Evolutionary conservation across 2,113 vertebrate species (phyloP).

Genomic region (Prunella himalayana): DNA sequence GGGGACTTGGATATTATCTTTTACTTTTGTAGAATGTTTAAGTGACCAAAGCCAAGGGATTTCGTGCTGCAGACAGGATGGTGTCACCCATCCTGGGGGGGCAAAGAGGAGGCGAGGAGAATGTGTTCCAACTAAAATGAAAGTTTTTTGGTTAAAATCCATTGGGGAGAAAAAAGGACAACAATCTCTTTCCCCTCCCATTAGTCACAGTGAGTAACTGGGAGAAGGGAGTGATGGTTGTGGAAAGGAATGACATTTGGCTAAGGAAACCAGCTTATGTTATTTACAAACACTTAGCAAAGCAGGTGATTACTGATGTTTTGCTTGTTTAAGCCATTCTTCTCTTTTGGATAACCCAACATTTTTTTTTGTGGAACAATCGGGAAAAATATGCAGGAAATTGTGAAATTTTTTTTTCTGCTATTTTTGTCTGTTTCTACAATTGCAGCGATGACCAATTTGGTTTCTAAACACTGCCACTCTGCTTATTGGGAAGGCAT

Average conservation of each 20-base stretch:
- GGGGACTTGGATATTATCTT: not conserved
- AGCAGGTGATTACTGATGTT: conserved; percentile 49
- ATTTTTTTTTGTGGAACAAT: not conserved
- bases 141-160: not conserved
- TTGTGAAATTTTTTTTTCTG: conserved; percentile 10
- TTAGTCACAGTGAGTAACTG: conserved; percentile 49
- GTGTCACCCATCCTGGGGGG: not conserved
- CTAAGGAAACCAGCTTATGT: not conserved
- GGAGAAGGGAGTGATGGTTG: conserved; percentile 22
- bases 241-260: conserved; percentile 39
- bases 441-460: not conserved
- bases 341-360: conserved; percentile 22
- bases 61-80: not conserved
- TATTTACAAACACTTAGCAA: conserved; percentile 45
- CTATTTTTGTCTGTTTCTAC: conserved; percentile 33
- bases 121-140: not conserved
- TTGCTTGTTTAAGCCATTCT: conserved; percentile 42
- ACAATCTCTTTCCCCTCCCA: not conserved
- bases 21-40: not conserved
- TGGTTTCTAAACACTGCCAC: conserved; percentile 25
- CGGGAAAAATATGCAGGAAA: conserved; percentile 37
- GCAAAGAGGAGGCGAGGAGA: not conserved
- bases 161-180: not conserved
- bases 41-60: not conserved
- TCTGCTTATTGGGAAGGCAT: conserved; percentile 27